A percentile compares a stretch with the other conserved stretches of the same genome.
Evolutionary conservation across 2,888 invertebrate species (phyloP).

Genomic region (Drosophila tripunctata): DNA sequence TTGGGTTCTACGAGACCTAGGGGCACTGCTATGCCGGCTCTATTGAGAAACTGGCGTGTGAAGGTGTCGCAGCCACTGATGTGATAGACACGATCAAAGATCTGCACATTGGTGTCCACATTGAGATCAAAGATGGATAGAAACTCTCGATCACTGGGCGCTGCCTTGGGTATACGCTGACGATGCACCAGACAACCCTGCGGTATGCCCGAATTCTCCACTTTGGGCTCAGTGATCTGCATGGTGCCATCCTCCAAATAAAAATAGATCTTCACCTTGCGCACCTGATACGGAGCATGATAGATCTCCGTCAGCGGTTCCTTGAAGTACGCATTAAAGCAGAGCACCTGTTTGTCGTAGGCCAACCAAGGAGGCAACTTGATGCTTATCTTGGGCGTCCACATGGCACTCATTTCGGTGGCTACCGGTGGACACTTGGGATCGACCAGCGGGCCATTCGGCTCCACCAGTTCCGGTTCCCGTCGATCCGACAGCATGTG

Average conservation of each 20-base stretch:
- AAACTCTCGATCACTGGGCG: slow-evolving; percentile 90
- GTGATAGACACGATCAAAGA: slow-evolving; percentile 92
- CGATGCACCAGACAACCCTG: slow-evolving; percentile 93
- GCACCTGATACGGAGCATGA: slow-evolving; percentile 88
- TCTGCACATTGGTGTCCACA: slow-evolving; percentile 90
- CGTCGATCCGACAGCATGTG: slow-evolving; percentile 87
- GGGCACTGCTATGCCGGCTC: slow-evolving; percentile 93
- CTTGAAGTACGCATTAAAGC: slow-evolving; percentile 83
- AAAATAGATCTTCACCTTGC: slow-evolving; percentile 93
- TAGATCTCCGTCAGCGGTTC: slow-evolving; percentile 89
- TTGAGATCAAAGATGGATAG: slow-evolving; percentile 95
- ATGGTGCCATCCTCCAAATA: slow-evolving; percentile 96
- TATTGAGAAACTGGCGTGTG: slow-evolving; percentile 92
- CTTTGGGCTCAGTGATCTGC: slow-evolving; percentile 92
- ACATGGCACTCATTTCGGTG: slow-evolving; percentile 88
- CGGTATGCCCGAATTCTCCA: slow-evolving; percentile 92
- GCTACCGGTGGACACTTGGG: slow-evolving; percentile 83
- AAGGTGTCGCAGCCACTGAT: slow-evolving; percentile 94
- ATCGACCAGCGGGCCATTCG: slow-evolving; percentile 84
- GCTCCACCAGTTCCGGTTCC: slow-evolving; percentile 86
- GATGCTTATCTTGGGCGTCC: slow-evolving; percentile 90
- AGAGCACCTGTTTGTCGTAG: slow-evolving; percentile 92
- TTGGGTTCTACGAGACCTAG: slow-evolving; percentile 87
- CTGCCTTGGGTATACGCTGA: slow-evolving; percentile 91
- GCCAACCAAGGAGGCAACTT: slow-evolving; percentile 94